phyloP scores from a whole-genome alignment of 2,888 invertebrate genomes.

The Conistra vaccinii region DNA sequence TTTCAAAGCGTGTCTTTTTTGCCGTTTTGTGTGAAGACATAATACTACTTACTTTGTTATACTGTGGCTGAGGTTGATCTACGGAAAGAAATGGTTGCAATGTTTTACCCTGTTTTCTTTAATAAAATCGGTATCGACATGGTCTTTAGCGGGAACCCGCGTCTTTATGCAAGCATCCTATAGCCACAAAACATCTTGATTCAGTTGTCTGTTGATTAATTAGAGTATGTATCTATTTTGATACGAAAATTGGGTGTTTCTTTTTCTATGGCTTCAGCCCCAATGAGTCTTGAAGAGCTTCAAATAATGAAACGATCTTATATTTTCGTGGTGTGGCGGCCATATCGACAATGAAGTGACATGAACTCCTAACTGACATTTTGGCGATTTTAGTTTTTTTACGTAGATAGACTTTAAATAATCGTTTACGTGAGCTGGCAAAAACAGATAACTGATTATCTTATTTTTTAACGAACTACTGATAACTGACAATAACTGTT shows the following conservation, averaged over 20 bases:
- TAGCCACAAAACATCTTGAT: neutral
- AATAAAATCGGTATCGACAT: neutral
- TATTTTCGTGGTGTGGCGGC: neutral
- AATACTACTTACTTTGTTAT: too few species aligned
- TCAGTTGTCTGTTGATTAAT: neutral
- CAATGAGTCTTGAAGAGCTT: constrained; percentile 21
- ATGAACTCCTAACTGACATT: too few species aligned
- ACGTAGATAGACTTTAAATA: too few species aligned
- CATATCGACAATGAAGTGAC: too few species aligned
- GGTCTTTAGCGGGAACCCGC: neutral
- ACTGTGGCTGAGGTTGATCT: neutral
- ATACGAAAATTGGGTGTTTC: constrained; percentile 25
- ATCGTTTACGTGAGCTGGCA: too few species aligned
- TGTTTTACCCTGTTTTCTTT: neutral
- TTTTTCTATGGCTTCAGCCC: constrained; percentile 27
- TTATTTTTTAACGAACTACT: too few species aligned
- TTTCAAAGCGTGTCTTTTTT: too few species aligned
- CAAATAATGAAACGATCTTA: constrained; percentile 38
- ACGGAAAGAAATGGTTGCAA: neutral
- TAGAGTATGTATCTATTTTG: neutral
- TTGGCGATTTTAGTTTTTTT: too few species aligned
- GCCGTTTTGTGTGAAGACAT: too few species aligned
- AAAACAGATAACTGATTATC: too few species aligned
- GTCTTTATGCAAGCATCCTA: neutral
- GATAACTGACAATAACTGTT: too few species aligned